phyloP scores from a whole-genome alignment of 2,888 invertebrate genomes.

The Temnothorax unifasciatus region DNA sequence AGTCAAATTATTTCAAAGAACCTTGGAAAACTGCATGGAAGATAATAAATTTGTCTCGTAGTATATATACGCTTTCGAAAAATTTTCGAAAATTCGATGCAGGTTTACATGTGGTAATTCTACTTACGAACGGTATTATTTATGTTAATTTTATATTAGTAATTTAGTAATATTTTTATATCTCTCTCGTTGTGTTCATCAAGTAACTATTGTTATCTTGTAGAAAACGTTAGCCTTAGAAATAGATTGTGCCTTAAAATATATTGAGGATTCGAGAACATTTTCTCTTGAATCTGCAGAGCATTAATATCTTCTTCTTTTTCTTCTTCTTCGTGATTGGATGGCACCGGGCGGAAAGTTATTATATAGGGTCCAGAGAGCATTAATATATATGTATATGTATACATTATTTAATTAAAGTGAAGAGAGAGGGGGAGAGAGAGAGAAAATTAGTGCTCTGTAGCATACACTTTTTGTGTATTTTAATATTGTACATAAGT shows the following conservation, averaged over 20 bases:
- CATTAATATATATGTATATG: conserved; percentile 43
- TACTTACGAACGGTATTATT: conserved; percentile 81
- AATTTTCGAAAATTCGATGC: conserved; percentile 32
- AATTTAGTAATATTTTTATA: conserved; percentile 78
- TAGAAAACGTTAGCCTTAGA: conserved; percentile 69
- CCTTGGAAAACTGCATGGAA: conserved; percentile 34
- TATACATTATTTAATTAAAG: conserved; percentile 69
- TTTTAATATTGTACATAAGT: conserved; percentile 78
- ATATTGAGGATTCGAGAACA: conserved; percentile 53
- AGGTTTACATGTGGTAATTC: conserved; percentile 73
- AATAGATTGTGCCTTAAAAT: conserved; percentile 77
- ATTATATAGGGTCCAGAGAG: neutral
- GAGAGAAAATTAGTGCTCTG: conserved; percentile 54
- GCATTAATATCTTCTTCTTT: too few relatives aligned
- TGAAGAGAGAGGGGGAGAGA: neutral
- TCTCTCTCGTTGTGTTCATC: conserved; percentile 78
- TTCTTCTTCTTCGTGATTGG: too few relatives aligned
- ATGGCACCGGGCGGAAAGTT: too few relatives aligned
- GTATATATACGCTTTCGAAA: conserved; percentile 11
- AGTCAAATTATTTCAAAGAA: conserved; percentile 9
- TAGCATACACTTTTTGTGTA: conserved; percentile 71
- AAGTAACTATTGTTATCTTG: conserved; percentile 78
- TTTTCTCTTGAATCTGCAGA: conserved; percentile 54
- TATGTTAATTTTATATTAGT: conserved; percentile 78
- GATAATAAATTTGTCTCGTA: too few relatives aligned